These are phyloP conservation scores for Calypte anna DNA, from an alignment of 2,113 vertebrate species.

Conservation along the genomic window DNA sequence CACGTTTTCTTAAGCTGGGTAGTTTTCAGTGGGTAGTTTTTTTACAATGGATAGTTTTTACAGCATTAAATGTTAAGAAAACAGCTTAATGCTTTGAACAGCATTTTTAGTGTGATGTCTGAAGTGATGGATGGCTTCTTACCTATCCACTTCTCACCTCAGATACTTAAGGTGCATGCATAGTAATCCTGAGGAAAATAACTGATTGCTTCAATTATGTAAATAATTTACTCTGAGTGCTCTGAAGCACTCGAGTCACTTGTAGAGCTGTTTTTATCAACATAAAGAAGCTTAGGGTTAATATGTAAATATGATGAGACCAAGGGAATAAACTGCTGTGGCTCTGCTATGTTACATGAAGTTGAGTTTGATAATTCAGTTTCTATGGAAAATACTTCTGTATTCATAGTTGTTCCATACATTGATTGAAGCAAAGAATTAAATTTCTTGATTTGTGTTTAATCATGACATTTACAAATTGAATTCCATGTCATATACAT, in stretches of 20 bases:
- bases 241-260: not conserved
- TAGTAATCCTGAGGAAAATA: not conserved
- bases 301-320: not conserved
- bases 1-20: not conserved
- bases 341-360: not conserved
- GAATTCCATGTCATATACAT: not conserved
- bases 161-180: not conserved
- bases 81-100: not conserved
- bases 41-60: not conserved
- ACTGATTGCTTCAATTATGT: not conserved
- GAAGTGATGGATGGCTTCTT: not conserved
- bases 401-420: not conserved
- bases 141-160: not conserved
- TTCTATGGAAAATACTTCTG: not conserved
- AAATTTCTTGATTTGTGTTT: not conserved
- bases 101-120: not conserved
- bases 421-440: not conserved
- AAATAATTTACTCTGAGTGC: not conserved
- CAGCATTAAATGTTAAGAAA: not conserved
- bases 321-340: not conserved
- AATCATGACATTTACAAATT: not conserved
- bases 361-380: not conserved
- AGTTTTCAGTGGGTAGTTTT: not conserved
- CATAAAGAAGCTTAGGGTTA: not conserved
- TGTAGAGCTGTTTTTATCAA: not conserved